A percentile compares a stretch with the other conserved stretches of the same genome.
phyloP scores from a whole-genome alignment of 1,140 invertebrate genomes.

The Drosophila elegans region DNA sequence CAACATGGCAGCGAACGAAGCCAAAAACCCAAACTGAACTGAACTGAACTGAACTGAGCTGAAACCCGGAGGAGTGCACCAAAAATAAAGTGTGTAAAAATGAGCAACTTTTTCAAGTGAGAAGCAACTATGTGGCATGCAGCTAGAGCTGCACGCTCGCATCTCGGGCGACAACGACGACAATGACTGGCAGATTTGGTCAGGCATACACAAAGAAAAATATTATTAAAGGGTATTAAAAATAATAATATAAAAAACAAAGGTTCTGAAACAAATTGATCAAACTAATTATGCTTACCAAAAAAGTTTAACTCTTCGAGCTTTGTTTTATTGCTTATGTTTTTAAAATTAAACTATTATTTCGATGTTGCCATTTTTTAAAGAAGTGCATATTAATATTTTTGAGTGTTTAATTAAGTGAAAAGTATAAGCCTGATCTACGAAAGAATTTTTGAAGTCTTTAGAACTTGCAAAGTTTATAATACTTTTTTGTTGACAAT shows the following conservation, averaged over 20 bases:
- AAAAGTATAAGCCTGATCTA: too few relatives aligned
- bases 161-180: slow-evolving; percentile 42
- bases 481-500: background rate
- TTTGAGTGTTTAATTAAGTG: too few relatives aligned
- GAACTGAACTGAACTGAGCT: slow-evolving; percentile 22
- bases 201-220: slow-evolving; percentile 11
- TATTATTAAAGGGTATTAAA: background rate
- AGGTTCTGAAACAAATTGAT: too few relatives aligned
- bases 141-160: slow-evolving; percentile 39
- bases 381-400: too few relatives aligned
- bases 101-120: slow-evolving; percentile 82
- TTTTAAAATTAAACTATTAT: too few relatives aligned
- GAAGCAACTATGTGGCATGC: slow-evolving; percentile 74
- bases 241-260: background rate
- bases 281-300: too few relatives aligned
- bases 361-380: too few relatives aligned
- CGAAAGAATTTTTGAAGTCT: too few relatives aligned
- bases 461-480: background rate
- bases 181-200: slow-evolving; percentile 59
- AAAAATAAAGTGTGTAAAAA: slow-evolving; percentile 83
- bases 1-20: slow-evolving; percentile 45
- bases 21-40: slow-evolving; percentile 30
- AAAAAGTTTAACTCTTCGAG: too few relatives aligned
- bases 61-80: slow-evolving; percentile 60
- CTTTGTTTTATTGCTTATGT: too few relatives aligned